Evolutionary conservation across 2,888 invertebrate species (phyloP).

Genomic region (Hypolimnas misippus): DNA sequence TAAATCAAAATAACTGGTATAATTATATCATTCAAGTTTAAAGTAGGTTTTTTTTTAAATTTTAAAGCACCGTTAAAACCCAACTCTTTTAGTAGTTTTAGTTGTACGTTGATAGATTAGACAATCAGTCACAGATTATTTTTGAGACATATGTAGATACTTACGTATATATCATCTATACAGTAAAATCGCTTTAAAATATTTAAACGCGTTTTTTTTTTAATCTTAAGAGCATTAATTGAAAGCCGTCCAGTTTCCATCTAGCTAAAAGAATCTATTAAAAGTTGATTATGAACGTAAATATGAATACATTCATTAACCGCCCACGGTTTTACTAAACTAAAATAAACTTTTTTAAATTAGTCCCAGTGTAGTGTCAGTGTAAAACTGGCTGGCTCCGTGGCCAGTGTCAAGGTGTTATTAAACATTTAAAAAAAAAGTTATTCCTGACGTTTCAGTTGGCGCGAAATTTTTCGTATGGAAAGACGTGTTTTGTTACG

Average conservation of each 20-base stretch:
- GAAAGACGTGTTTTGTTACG: neutral
- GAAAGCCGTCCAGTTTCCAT: conserved; percentile 16
- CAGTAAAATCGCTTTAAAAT: no score
- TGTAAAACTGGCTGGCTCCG: conserved; percentile 46
- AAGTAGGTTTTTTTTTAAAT: no score
- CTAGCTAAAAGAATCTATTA: conserved; percentile 24
- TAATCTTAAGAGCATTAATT: conserved; percentile 5
- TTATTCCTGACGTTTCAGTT: conserved; percentile 34
- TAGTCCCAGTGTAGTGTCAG: conserved; percentile 52
- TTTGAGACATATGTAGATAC: no score
- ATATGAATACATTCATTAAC: conserved; percentile 44
- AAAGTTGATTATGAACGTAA: conserved; percentile 38
- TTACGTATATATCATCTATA: no score
- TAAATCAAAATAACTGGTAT: no score
- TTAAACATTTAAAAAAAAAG: conserved; percentile 32
- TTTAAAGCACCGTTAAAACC: no score
- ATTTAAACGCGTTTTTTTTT: no score
- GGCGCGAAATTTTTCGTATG: conserved; percentile 37
- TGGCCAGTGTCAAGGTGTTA: conserved; percentile 41
- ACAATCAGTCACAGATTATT: no score
- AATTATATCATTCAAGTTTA: no score
- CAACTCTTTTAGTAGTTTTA: no score
- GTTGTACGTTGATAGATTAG: no score
- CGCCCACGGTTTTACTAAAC: conserved; percentile 56
- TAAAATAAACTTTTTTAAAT: conserved; percentile 63